These are phyloP conservation scores for Platysteira castanea DNA, from an alignment of 2,113 vertebrate species.

Conservation along the genomic window DNA sequence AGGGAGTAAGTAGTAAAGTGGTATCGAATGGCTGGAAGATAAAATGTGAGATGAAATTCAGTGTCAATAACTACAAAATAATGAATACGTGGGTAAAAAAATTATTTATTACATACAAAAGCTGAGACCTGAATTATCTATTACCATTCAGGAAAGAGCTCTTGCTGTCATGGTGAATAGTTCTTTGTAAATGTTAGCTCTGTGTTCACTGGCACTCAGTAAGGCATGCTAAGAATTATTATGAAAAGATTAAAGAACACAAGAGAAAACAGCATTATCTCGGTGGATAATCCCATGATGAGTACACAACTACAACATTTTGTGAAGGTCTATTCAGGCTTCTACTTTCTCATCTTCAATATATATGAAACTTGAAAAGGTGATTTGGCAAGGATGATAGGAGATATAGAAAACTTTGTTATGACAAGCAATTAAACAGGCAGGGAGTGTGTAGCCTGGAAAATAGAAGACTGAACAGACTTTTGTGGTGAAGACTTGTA, in stretches of 20 bases:
- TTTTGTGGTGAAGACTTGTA: neutral
- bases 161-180: neutral
- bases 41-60: neutral
- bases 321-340: neutral
- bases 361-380: neutral
- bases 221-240: neutral
- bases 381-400: neutral
- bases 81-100: neutral
- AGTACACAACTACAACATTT: neutral
- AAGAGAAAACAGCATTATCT: neutral
- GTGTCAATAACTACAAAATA: neutral
- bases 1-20: neutral
- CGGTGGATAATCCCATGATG: neutral
- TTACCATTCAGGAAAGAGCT: neutral
- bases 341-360: neutral
- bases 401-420: neutral
- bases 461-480: neutral
- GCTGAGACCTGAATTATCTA: neutral
- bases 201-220: neutral
- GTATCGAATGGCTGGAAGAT: neutral
- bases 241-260: neutral
- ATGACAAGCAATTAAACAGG: neutral
- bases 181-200: slow-evolving; percentile 6
- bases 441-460: neutral
- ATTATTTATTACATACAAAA: neutral